Percentiles rank a stretch among this genome's conserved stretches.
Conservation (phyloP, 2,113 vertebrate genomes). For the Numida meleagris region DNA sequence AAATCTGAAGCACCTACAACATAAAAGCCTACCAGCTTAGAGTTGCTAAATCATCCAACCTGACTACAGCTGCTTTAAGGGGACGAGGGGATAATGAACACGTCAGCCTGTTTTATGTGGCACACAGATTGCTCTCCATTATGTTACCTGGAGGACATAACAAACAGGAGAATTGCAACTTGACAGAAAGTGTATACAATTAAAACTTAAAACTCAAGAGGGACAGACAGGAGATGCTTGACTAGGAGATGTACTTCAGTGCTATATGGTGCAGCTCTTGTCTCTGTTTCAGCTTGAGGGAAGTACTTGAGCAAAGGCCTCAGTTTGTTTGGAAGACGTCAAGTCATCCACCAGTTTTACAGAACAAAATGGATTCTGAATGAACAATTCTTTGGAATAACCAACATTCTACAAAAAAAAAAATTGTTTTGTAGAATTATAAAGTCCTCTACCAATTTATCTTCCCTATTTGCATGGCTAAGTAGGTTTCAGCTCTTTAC, state of each 20-base stretch:
- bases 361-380: not conserved
- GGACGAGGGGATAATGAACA: not conserved
- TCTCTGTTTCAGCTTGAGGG: not conserved
- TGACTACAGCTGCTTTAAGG: not conserved
- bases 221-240: not conserved
- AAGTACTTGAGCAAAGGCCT: not conserved
- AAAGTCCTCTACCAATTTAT: not conserved
- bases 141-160: not conserved
- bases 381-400: not conserved
- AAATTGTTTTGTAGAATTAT: not conserved
- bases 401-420: not conserved
- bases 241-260: not conserved
- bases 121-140: not conserved
- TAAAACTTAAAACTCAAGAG: not conserved
- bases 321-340: not conserved
- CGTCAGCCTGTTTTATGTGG: not conserved
- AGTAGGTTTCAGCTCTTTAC: not conserved
- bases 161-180: not conserved
- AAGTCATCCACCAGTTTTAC: not conserved
- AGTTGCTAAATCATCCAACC: not conserved
- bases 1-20: not conserved
- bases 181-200: not conserved
- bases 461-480: not conserved
- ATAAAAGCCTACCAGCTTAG: not conserved
- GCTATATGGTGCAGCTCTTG: not conserved